These are phyloP conservation scores for Sitobion miscanthi DNA, from an alignment of 1,140 invertebrate genomes.

Conservation along the genomic window DNA sequence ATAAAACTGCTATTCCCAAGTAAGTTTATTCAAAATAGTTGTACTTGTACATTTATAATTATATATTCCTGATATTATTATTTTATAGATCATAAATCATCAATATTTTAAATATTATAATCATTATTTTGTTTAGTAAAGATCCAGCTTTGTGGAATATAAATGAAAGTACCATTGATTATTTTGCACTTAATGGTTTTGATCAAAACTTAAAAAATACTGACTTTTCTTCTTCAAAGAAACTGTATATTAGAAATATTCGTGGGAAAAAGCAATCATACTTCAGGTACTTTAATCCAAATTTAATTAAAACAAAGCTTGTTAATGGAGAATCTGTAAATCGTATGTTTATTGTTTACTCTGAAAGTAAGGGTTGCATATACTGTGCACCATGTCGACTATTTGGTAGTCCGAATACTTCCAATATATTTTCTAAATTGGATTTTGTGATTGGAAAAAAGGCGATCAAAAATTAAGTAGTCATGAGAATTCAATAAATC, in stretches of 20 bases:
- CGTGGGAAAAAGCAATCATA: not conserved
- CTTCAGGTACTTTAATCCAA: constrained; percentile 32
- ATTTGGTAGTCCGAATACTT: too few relatives aligned
- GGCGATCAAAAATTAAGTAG: too few relatives aligned
- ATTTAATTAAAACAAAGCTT: constrained; percentile 59
- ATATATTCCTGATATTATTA: not conserved
- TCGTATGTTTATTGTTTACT: constrained; percentile 60
- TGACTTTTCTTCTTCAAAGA: not conserved
- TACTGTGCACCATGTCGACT: constrained; percentile 58
- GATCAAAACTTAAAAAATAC: constrained; percentile 43
- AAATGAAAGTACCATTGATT: constrained; percentile 35
- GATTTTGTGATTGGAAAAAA: too few relatives aligned
- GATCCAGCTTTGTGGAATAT: constrained; percentile 40
- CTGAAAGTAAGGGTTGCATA: constrained; percentile 59
- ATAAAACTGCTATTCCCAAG: constrained; percentile 2
- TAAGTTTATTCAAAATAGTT: constrained; percentile 18
- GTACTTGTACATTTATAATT: too few relatives aligned
- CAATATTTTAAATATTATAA: constrained; percentile 14
- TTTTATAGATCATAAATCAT: not conserved
- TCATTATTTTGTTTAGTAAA: constrained; percentile 32
- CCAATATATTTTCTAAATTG: too few relatives aligned
- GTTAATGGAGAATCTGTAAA: constrained; percentile 59
- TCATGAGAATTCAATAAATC: too few relatives aligned
- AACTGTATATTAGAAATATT: constrained; percentile 7
- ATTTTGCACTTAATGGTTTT: constrained; percentile 31